Evolutionary conservation across 2,113 vertebrate species (phyloP).

Genomic region (Platichthys flesus): DNA sequence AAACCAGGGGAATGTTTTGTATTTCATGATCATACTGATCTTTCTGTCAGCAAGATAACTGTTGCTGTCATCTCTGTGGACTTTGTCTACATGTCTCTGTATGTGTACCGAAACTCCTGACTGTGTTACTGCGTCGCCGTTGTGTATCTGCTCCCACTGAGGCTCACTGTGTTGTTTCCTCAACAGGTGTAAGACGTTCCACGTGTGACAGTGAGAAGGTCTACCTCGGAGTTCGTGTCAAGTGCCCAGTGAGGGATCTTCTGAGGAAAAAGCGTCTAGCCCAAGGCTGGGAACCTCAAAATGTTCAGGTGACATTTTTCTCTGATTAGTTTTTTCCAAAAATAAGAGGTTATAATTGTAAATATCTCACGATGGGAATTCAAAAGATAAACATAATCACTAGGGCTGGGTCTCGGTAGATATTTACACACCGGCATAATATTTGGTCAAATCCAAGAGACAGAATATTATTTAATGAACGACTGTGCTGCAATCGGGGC

Average conservation of each 20-base stretch:
- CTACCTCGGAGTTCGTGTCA: constrained; percentile 89
- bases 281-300: constrained; percentile 72
- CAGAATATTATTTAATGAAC: too few species aligned
- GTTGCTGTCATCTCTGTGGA: too few species aligned
- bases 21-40: too few species aligned
- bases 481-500: too few species aligned
- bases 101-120: too few species aligned
- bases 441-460: too few species aligned
- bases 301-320: constrained; percentile 72
- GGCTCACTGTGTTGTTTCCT: neutral
- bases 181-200: constrained; percentile 64
- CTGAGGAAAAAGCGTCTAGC: constrained; percentile 83
- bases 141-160: neutral
- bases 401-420: neutral
- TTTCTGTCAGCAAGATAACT: too few species aligned
- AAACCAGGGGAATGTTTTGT: too few species aligned
- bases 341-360: neutral
- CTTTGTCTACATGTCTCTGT: neutral
- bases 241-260: constrained; percentile 87
- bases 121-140: neutral
- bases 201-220: constrained; percentile 68
- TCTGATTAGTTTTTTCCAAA: neutral
- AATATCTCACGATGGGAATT: too few species aligned
- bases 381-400: neutral
- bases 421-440: too few species aligned